Evolutionary conservation across 2,888 invertebrate genomes (phyloP), one percentile per base, ranked within the genome.

Genomic region (Amiota mariae): DNA sequence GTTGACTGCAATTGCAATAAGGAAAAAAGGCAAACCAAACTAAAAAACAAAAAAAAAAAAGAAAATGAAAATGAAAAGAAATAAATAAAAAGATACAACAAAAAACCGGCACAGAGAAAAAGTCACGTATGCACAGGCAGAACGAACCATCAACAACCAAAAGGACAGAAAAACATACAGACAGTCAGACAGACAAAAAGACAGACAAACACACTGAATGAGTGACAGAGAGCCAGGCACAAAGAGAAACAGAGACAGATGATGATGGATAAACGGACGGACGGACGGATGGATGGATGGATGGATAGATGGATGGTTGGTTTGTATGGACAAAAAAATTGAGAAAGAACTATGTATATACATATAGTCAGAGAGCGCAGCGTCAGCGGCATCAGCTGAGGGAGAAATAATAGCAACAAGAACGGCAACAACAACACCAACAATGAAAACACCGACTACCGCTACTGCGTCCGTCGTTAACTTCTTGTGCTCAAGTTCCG

Each of bases 181-280:
- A 49, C 13, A 57, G 47, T 47, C 70, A 70, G 1, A 10, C 49
- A n/a, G 2, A 47, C 24, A 57, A 1, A 75, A 74, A 68, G 77
- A 73, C 72, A 76, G 73, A 79, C 70, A 73, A 66, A 46, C 70
- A 73, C 64, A 46, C 46, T 24, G 13, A 67, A 46, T n/a, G 11
- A 80, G 82, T 73, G 78, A 83, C 85, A 83, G 85, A 83, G 80
- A n/a, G n/a, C n/a, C n/a, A n/a, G n/a, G n/a, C n/a, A n/a, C n/a
- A n/a, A n/a, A n/a, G n/a, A n/a, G n/a, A n/a, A n/a, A n/a, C n/a
- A n/a, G n/a, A 80, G 79, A 54, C 70, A 73, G 72, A 59, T 54
- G 72, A n/a, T 56, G 36, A 36, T 6, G 36, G 36, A 6, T 36
- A 6, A 36, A 36, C 8, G 36, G 36, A 24, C 24, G 24, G 24